A percentile compares a stretch with the other conserved stretches of the same genome.
Evolutionary conservation across 2,113 vertebrate genomes (phyloP).

Genomic region (Paramisgurnus dabryanus): DNA sequence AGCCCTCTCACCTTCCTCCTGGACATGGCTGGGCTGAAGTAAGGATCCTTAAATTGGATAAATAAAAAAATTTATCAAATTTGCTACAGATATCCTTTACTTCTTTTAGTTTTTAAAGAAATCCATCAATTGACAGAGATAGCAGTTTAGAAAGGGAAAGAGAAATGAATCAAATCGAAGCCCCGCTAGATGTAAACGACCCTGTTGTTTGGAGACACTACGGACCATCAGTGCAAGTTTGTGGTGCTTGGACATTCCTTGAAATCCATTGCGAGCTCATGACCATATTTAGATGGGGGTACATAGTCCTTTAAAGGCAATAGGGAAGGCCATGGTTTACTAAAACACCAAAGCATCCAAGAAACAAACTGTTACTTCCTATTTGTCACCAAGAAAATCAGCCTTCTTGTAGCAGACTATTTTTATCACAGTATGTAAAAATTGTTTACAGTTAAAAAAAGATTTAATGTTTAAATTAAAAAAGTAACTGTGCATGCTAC

Average conservation of each 20-base stretch:
- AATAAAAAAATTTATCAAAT: background rate
- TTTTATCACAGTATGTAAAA: background rate
- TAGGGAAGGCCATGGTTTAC: conserved; percentile 77
- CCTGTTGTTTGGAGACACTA: background rate
- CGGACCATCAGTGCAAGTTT: conserved; percentile 31
- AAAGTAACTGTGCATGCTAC: too few relatives aligned
- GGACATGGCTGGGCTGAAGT: conserved; percentile 63
- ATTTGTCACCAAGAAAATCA: conserved; percentile 37
- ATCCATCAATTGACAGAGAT: conserved; percentile 1
- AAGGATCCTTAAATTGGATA: conserved; percentile 11
- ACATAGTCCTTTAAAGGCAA: conserved; percentile 97
- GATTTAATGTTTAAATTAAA: too few relatives aligned
- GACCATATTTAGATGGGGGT: conserved; percentile 95
- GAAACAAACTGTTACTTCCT: conserved; percentile 62
- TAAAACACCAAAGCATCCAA: conserved; percentile 75
- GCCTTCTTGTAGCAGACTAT: background rate
- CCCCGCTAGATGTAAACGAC: conserved; percentile 12
- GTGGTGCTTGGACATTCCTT: conserved; percentile 90
- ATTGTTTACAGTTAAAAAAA: too few relatives aligned
- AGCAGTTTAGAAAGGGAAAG: background rate
- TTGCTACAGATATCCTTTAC: background rate
- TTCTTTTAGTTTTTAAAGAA: background rate
- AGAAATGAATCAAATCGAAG: background rate
- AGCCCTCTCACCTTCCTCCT: conserved; percentile 72
- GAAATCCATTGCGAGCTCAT: conserved; percentile 90